Conservation (phyloP, 2,888 invertebrate species). For the Dyspetes luteomarginatus region DNA sequence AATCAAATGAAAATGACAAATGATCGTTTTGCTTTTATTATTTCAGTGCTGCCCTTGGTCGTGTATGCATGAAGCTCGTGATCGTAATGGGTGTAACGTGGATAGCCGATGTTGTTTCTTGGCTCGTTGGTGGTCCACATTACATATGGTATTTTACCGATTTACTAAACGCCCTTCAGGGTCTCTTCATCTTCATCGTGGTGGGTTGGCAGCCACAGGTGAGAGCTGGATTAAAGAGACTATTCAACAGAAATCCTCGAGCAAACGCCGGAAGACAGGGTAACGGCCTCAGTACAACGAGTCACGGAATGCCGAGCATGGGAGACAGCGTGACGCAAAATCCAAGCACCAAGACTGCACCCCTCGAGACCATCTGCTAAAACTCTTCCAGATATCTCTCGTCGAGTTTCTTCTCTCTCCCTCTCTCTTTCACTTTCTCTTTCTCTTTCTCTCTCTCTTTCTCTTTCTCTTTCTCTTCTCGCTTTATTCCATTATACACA, state of each 20-base stretch:
- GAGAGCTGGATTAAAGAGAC: constrained; percentile 88
- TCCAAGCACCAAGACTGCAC: constrained; percentile 86
- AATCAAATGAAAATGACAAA: not conserved
- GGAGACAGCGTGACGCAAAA: constrained; percentile 90
- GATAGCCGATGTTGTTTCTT: constrained; percentile 92
- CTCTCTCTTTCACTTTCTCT: not conserved
- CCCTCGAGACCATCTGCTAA: constrained; percentile 85
- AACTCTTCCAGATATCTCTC: constrained; percentile 19
- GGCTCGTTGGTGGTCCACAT: constrained; percentile 92
- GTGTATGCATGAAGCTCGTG: constrained; percentile 94
- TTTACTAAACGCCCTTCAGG: constrained; percentile 93
- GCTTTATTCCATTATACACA: not conserved
- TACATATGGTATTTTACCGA: constrained; percentile 94
- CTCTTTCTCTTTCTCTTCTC: not conserved
- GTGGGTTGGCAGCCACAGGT: constrained; percentile 95
- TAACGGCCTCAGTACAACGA: constrained; percentile 88
- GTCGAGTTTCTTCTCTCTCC: not conserved
- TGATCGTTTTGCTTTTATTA: constrained; percentile 20
- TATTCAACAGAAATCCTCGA: constrained; percentile 86
- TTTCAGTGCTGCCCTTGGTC: constrained; percentile 90
- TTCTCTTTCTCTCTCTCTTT: not conserved
- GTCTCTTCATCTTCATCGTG: constrained; percentile 94
- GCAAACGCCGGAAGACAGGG: constrained; percentile 86
- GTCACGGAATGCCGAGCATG: constrained; percentile 92
- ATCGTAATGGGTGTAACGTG: constrained; percentile 92